phyloP scores from a whole-genome alignment of 2,888 invertebrate species.

The Rhimphoctona megacephalus region DNA sequence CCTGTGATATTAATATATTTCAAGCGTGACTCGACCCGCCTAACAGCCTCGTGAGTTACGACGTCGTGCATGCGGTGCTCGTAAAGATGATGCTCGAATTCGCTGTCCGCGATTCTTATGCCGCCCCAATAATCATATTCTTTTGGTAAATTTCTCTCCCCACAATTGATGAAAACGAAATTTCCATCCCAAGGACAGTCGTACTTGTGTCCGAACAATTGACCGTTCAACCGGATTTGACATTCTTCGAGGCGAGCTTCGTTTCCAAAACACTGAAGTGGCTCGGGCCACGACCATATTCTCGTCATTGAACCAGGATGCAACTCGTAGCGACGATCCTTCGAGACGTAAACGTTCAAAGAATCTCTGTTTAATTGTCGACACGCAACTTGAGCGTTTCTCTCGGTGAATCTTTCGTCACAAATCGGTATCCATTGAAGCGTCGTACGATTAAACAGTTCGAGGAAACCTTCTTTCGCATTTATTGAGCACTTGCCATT shows the following conservation, averaged over 20 bases:
- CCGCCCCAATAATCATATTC: conserved; percentile 97
- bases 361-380: conserved; percentile 96
- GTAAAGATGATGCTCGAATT: conserved; percentile 95
- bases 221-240: conserved; percentile 95
- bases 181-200: conserved; percentile 95
- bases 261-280: conserved; percentile 92
- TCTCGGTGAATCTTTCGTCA: conserved; percentile 97
- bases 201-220: conserved; percentile 93
- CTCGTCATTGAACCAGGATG: conserved; percentile 94
- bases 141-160: conserved; percentile 88
- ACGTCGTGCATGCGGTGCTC: conserved; percentile 93
- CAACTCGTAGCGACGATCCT: conserved; percentile 94
- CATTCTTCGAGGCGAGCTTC: conserved; percentile 93
- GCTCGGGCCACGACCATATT: conserved; percentile 98
- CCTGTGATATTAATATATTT: conserved; percentile 94
- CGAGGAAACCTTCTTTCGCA: conserved; percentile 90
- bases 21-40: conserved; percentile 91
- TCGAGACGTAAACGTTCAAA: conserved; percentile 94
- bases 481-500: conserved; percentile 89
- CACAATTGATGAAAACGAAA: conserved; percentile 97
- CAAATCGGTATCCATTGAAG: conserved; percentile 99
- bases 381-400: conserved; percentile 98
- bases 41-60: conserved; percentile 90
- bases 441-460: conserved; percentile 97
- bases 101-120: conserved; percentile 94